Evolutionary conservation across 2,888 invertebrate species (phyloP).

Genomic region (Caenorhabditis angaria): DNA sequence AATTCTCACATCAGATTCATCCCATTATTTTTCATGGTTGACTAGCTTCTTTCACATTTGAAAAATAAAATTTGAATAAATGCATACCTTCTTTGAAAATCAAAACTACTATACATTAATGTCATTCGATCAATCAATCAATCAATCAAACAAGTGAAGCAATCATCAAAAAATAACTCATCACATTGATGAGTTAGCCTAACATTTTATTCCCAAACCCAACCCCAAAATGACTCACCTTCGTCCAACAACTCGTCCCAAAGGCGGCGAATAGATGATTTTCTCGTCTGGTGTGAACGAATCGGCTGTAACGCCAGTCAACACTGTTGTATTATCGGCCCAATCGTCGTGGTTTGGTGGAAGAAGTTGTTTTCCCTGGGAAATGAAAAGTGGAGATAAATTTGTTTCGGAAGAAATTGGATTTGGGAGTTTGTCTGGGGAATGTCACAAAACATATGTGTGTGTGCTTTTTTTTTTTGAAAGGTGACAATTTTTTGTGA

Average conservation of each 20-base stretch:
- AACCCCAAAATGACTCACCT: constrained; percentile 30
- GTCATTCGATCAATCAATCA: too few species aligned
- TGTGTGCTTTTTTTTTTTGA: neutral
- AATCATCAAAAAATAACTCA: too few species aligned
- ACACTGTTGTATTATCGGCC: constrained; percentile 69
- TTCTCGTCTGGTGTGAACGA: constrained; percentile 61
- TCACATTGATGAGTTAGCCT: too few species aligned
- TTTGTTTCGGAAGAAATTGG: neutral
- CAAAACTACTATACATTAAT: too few species aligned
- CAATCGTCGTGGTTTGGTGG: constrained; percentile 57
- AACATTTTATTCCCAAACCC: too few species aligned
- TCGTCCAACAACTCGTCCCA: constrained; percentile 52
- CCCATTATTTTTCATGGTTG: too few species aligned
- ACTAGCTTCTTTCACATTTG: too few species aligned
- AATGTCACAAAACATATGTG: constrained; percentile 6
- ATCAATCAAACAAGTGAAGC: too few species aligned
- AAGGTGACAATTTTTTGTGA: neutral
- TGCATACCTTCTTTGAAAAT: too few species aligned
- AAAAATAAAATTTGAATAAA: too few species aligned
- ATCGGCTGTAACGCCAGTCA: constrained; percentile 68
- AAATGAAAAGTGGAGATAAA: constrained; percentile 1
- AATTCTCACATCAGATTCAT: too few species aligned
- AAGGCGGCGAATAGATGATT: constrained; percentile 45
- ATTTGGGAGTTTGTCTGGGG: neutral
- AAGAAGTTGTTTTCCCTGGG: constrained; percentile 50